A percentile compares a stretch with the other conserved stretches of the same genome.
phyloP scores from a whole-genome alignment of 2,888 invertebrate species.

The Dascillus cervinus region DNA sequence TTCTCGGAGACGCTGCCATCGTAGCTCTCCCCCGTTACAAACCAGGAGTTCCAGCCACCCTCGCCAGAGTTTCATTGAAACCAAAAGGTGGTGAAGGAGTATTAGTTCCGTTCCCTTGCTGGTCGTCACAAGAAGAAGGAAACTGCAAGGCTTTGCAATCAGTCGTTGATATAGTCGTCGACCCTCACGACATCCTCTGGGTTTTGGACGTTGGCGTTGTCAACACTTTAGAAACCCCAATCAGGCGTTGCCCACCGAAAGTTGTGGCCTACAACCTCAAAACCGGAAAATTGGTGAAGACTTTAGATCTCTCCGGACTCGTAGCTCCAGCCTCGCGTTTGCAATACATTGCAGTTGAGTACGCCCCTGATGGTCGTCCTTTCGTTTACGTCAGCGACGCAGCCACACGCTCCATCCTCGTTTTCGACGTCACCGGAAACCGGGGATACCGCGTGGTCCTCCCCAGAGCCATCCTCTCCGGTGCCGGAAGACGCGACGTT shows the following conservation, averaged over 20 bases:
- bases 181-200: conserved; percentile 61
- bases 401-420: conserved; percentile 57
- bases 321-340: conserved; percentile 53
- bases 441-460: conserved; percentile 58
- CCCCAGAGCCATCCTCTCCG: conserved; percentile 47
- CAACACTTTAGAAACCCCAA: conserved; percentile 57
- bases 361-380: conserved; percentile 50
- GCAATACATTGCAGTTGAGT: conserved; percentile 64
- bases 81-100: conserved; percentile 43
- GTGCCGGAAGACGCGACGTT: conserved; percentile 51
- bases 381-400: conserved; percentile 64
- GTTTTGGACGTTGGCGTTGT: conserved; percentile 63
- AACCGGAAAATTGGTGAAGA: conserved; percentile 54
- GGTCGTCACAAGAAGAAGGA: conserved; percentile 56
- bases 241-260: conserved; percentile 61
- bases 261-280: conserved; percentile 55
- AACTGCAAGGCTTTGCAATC: conserved; percentile 60
- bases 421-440: conserved; percentile 56
- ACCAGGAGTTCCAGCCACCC: conserved; percentile 58
- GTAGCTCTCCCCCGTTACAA: conserved; percentile 54
- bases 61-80: conserved; percentile 49
- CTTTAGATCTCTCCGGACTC: conserved; percentile 52
- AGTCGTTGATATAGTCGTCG: conserved; percentile 58
- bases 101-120: conserved; percentile 55
- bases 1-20: conserved; percentile 48